Conservation (phyloP, 1,140 invertebrate genomes). For the Trinorchestia longiramus region DNA sequence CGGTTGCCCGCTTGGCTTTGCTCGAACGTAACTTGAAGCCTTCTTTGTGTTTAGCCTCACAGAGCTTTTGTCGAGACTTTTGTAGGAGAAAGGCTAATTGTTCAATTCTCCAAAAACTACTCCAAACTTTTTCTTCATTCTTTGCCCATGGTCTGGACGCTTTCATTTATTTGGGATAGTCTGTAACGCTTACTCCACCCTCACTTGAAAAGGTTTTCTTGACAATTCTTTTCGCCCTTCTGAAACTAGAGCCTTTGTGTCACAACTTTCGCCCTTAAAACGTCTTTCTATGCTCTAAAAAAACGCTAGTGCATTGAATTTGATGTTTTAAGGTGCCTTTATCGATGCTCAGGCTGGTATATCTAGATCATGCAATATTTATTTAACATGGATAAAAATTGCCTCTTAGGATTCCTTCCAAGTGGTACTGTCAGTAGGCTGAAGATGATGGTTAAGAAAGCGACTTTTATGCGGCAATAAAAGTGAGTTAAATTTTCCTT, state of each 20-base stretch:
- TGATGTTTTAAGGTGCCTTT: background rate
- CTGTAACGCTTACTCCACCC: constrained; percentile 3
- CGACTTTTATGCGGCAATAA: background rate
- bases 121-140: constrained; percentile 22
- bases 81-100: constrained; percentile 45
- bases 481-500: background rate
- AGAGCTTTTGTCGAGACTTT: background rate
- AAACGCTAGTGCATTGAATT: background rate
- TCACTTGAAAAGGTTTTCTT: constrained; percentile 42
- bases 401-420: background rate
- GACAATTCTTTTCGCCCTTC: no score
- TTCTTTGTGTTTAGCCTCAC: background rate
- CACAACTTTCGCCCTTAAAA: background rate
- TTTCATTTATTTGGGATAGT: constrained; percentile 20
- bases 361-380: background rate
- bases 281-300: background rate
- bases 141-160: background rate
- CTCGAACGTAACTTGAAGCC: background rate
- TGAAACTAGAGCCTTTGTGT: background rate
- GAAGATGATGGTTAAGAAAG: background rate
- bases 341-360: background rate
- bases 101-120: constrained; percentile 37
- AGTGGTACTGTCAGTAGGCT: background rate
- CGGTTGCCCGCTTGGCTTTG: background rate
- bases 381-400: background rate